Base-by-base conservation (phyloP, 2,888 invertebrate species). In the Agrotis ipsilon region DNA sequence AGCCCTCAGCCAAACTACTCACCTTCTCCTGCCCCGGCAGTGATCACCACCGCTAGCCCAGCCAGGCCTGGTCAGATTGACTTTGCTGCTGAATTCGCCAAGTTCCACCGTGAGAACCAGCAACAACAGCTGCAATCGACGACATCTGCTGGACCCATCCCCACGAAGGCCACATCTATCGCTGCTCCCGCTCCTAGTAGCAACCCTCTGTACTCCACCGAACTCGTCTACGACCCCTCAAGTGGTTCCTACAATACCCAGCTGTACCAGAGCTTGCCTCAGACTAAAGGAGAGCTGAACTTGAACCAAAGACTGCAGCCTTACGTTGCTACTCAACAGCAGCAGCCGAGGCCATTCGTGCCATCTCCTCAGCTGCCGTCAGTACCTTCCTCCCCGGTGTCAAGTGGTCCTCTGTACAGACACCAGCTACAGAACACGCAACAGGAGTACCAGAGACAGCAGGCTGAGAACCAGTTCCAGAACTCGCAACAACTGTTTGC, bases 231-330 rank as follows among this genome's bases (percentile, higher is more conserved):
- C 91, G 98, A 98, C 91, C 98, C 98, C 24, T 91, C 97, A 46
- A 97, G 97, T 83, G 98, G 98, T 61, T 97, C 97, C 86, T 98
- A 98, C 96, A 97, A 98, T 88, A 98, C 98, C 43, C 97, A 98
- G 84, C 94, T 98, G 54, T 98, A 97, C 95, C 98, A 98, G 92
- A 96, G 97, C 21, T 93, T 98, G 64, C 98, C 98, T 32, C 98
- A 98, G 92, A 97, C 97, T 57, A 97, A 97, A 78, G 97, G 97
- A 77, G 98, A 98, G 85, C 96, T 98, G 87, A 97, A 97, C 83
- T 91, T 98, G 80, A 98, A 97, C 92, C 98, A 98, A 89, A 97
- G 97, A 87, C 97, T 98, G 84, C 98, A 98, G 92, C 98, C 98
- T 0, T 98, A 97, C 93, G 98, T 98, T 4, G 97, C 97, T 68